phyloP scores from a whole-genome alignment of 2,113 vertebrate genomes.

The Choloepus hoffmanni region DNA sequence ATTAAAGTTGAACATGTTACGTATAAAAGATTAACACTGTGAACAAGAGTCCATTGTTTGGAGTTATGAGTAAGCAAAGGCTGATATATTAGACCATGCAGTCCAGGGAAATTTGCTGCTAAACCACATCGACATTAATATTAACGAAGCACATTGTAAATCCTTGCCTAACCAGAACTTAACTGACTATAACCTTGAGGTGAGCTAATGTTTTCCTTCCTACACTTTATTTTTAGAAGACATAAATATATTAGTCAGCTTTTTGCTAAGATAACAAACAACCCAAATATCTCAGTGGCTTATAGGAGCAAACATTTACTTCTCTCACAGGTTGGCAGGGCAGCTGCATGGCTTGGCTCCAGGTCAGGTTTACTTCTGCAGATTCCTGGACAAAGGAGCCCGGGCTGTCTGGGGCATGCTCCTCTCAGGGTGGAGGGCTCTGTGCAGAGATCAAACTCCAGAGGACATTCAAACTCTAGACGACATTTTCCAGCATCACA shows the following conservation, averaged over 20 bases:
- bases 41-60: too few relatives aligned
- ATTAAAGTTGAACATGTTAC: background rate
- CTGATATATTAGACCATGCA: rapidly evolving
- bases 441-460: background rate
- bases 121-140: background rate
- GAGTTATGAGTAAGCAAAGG: background rate
- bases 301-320: background rate
- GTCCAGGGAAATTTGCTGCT: background rate
- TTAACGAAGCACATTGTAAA: too few relatives aligned
- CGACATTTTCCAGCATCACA: background rate
- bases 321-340: background rate
- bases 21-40: too few relatives aligned
- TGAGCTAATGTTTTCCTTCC: background rate
- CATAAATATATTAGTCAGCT: background rate
- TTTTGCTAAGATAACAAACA: background rate
- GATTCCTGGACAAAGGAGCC: background rate
- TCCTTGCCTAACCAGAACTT: background rate
- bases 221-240: background rate
- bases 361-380: background rate
- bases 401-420: background rate
- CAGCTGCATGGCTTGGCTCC: background rate
- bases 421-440: background rate
- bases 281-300: background rate
- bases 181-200: background rate
- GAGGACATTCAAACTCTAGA: too few relatives aligned